A percentile compares a stretch with the other conserved stretches of the same genome.
Evolutionary conservation across 2,797 vertebrate genomes (phyloP).

Genomic region (Sylvilagus floridanus): DNA sequence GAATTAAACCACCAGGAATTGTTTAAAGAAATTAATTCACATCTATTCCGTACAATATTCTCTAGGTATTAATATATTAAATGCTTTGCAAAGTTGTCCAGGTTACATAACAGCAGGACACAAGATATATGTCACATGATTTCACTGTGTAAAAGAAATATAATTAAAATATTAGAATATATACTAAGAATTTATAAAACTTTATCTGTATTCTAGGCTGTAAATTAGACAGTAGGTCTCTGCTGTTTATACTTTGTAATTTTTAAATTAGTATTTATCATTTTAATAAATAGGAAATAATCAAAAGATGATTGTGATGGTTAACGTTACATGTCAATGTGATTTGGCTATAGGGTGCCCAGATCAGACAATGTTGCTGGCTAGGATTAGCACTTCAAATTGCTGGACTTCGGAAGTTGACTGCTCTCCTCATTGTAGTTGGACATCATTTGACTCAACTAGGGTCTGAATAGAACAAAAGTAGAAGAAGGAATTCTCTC

Average conservation of each 20-base stretch:
- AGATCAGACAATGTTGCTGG: background rate
- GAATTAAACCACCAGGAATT: background rate
- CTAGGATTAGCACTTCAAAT: background rate
- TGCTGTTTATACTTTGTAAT: background rate
- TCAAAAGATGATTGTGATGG: background rate
- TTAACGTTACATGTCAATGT: background rate
- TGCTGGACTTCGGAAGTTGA: background rate
- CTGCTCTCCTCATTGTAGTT: background rate
- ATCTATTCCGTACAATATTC: conserved; percentile 8
- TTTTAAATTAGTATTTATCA: background rate
- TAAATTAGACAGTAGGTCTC: background rate
- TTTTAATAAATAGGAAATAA: background rate
- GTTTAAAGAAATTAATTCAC: conserved; percentile 15
- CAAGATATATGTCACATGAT: background rate
- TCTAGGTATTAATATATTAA: background rate
- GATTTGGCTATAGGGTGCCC: background rate
- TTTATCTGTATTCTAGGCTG: background rate
- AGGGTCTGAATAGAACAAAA: background rate
- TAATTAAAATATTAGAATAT: background rate
- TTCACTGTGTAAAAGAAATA: background rate
- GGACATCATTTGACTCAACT: background rate
- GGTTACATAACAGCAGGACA: background rate
- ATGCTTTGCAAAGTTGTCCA: background rate
- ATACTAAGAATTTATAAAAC: background rate
- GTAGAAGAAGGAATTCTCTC: background rate